Evolutionary conservation across 1,140 invertebrate species (phyloP), one percentile per base, ranked within the genome.

Genomic region (Neodiprion lecontei): DNA sequence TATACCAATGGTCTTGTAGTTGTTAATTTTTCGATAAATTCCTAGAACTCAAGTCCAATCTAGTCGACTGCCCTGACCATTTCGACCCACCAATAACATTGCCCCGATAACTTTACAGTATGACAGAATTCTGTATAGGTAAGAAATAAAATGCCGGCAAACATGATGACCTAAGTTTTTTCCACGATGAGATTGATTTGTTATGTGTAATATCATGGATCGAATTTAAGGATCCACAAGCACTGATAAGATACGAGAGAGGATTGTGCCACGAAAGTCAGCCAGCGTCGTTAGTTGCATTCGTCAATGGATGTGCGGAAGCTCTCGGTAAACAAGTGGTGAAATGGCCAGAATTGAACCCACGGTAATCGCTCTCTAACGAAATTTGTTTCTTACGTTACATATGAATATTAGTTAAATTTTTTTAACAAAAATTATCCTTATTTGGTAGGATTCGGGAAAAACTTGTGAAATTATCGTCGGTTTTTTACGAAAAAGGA

Each of bases 401-500:
- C 28, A 40, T 5, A 4, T 3, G 28, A 40, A 40, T 40, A 40
- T 40, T 40, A 4, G 1, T 5, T 40, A 5, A 40, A 40, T 50
- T 23, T 79, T 77, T 75, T 75, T 68, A 73, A 67, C 28, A 21
- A 61, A 49, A 47, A 72, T 65, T 70, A 69, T 74, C 69, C 67
- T 67, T 40, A 75, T 61, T 61, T 17, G 3, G 53, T 89, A 89
- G 7, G n/a, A 61, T 61, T 61, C 76, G 83, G 1, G 78, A 87
- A 2, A 90, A 91, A 78, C 73, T 91, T 11, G n/a, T 73, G 40
- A 77, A 82, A 3, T 48, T 91, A 1, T 70, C 81, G 1, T 81
- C 82, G 0, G 77, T 80, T 0, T n/a, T 85, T 68, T 75, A 86
- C 67, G 9, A 84, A 67, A 75, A 86, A 76, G 76, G 86, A 72